These are phyloP conservation scores for Scolopax mira DNA, from an alignment of 2,113 vertebrate species.

Conservation along the genomic window DNA sequence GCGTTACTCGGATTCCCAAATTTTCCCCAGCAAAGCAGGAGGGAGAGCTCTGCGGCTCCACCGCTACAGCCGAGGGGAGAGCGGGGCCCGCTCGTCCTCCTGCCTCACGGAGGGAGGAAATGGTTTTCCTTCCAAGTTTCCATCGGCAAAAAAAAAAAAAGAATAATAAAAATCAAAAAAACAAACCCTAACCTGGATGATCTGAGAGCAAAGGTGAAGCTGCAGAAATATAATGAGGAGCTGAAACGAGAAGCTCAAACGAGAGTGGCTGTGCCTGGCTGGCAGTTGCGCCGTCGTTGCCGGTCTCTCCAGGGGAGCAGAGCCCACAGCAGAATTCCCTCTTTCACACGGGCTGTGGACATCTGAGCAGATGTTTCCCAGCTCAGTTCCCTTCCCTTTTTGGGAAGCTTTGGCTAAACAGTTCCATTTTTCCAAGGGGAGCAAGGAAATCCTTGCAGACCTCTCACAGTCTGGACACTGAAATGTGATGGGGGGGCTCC, in stretches of 20 bases:
- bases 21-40: neutral
- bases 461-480: neutral
- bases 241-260: neutral
- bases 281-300: neutral
- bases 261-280: neutral
- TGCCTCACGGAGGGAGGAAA: neutral
- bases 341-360: neutral
- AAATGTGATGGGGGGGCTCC: rapidly evolving
- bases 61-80: neutral
- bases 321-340: neutral
- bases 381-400: neutral
- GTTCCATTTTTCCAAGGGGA: neutral
- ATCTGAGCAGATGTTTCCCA: neutral
- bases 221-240: constrained; percentile 55
- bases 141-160: neutral
- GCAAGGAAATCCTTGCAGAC: neutral
- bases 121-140: neutral
- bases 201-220: constrained; percentile 55
- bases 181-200: neutral
- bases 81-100: neutral
- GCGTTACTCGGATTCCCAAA: neutral
- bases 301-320: neutral
- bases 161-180: neutral
- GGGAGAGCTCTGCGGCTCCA: neutral
- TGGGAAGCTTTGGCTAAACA: neutral